A percentile compares a stretch with the other conserved stretches of the same genome.
These are phyloP conservation scores for Onychorhynchus coronatus DNA, from an alignment of 2,113 vertebrate species.

Conservation along the genomic window DNA sequence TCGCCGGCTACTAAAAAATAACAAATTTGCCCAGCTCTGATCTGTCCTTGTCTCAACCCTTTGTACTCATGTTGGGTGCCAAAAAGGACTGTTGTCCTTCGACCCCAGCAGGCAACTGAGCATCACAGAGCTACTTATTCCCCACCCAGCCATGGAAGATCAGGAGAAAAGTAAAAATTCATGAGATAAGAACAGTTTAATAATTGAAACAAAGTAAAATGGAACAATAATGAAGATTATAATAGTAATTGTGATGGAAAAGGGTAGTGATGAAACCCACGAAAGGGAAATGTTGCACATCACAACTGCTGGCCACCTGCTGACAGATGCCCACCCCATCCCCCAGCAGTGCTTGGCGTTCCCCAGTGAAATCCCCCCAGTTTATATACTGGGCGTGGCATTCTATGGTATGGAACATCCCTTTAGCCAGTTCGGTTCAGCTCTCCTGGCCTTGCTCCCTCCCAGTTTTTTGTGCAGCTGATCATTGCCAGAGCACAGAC, in stretches of 20 bases:
- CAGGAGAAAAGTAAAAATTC: background rate
- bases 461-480: background rate
- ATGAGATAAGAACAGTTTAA: background rate
- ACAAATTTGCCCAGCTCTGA: background rate
- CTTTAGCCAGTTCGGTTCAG: background rate
- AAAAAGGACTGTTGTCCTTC: background rate
- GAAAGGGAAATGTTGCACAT: rapidly evolving
- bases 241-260: background rate
- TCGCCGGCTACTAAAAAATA: background rate
- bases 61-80: background rate
- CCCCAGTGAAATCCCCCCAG: background rate
- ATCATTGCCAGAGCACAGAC: background rate
- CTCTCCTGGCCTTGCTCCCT: background rate
- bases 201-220: background rate
- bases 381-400: background rate
- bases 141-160: background rate
- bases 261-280: background rate
- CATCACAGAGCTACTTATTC: background rate
- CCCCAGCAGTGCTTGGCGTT: background rate
- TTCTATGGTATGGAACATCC: background rate
- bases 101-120: background rate
- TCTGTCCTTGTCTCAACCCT: background rate
- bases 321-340: background rate
- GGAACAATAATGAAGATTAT: background rate
- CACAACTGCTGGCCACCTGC: background rate